Percentiles rank a stretch among this genome's conserved stretches.
These are phyloP conservation scores for Cyanoramphus novaezelandiae DNA, from an alignment of 2,113 vertebrate species.

Conservation along the genomic window DNA sequence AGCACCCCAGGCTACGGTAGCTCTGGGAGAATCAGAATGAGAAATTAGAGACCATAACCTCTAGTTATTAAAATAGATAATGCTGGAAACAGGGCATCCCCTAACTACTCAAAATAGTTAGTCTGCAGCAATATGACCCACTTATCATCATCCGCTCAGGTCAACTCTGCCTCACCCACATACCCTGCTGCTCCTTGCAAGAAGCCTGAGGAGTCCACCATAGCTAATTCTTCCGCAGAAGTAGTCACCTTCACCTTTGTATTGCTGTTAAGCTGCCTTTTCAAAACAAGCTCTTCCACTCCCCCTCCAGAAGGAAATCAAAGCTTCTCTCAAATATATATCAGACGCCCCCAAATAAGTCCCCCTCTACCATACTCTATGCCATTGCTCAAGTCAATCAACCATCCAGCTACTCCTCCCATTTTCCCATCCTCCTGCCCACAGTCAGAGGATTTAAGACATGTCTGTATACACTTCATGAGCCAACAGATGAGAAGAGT, in stretches of 20 bases:
- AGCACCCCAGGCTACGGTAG: not conserved
- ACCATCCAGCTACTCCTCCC: not conserved
- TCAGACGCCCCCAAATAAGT: not conserved
- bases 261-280: not conserved
- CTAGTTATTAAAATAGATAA: not conserved
- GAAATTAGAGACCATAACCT: not conserved
- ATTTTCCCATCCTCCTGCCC: not conserved
- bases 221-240: not conserved
- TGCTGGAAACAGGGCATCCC: not conserved
- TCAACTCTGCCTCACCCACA: not conserved
- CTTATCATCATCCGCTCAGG: not conserved
- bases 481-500: not conserved
- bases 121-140: not conserved
- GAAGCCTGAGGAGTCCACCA: not conserved
- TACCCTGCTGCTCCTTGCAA: not conserved
- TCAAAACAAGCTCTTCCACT: not conserved
- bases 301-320: not conserved
- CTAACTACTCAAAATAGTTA: not conserved
- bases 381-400: not conserved
- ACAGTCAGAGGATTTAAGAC: not conserved
- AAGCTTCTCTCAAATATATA: not conserved
- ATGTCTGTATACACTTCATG: accelerated
- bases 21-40: not conserved
- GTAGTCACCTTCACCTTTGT: not conserved
- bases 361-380: not conserved